Conservation (phyloP, 2,888 invertebrate species). For the Lasioglossum calceatum region DNA sequence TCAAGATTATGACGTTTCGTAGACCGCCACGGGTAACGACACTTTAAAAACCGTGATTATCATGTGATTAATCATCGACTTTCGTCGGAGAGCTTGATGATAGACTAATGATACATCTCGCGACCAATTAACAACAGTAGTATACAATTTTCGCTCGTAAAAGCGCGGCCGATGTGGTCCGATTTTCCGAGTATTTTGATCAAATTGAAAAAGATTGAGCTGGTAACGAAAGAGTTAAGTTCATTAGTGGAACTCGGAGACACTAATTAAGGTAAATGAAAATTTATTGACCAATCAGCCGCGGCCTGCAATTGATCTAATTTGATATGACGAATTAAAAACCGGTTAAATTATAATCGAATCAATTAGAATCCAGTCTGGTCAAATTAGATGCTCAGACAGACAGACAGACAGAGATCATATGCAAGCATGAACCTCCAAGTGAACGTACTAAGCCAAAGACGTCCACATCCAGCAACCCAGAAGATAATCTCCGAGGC, state of each 20-base stretch:
- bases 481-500: background rate
- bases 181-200: background rate
- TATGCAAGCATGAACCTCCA: background rate
- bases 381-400: background rate
- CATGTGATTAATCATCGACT: background rate
- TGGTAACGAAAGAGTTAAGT: background rate
- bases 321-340: background rate
- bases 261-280: background rate
- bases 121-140: slow-evolving; percentile 9
- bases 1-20: background rate
- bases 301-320: background rate
- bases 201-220: background rate
- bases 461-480: background rate
- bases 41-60: background rate
- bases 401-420: background rate
- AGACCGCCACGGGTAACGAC: slow-evolving; percentile 3
- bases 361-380: background rate
- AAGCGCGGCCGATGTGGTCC: background rate
- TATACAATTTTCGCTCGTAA: background rate
- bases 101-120: background rate
- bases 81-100: too few species aligned
- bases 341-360: background rate
- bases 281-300: background rate
- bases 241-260: background rate
- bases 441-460: background rate